phyloP scores from a whole-genome alignment of 2,113 vertebrate species.

The Oreocharis arfaki region DNA sequence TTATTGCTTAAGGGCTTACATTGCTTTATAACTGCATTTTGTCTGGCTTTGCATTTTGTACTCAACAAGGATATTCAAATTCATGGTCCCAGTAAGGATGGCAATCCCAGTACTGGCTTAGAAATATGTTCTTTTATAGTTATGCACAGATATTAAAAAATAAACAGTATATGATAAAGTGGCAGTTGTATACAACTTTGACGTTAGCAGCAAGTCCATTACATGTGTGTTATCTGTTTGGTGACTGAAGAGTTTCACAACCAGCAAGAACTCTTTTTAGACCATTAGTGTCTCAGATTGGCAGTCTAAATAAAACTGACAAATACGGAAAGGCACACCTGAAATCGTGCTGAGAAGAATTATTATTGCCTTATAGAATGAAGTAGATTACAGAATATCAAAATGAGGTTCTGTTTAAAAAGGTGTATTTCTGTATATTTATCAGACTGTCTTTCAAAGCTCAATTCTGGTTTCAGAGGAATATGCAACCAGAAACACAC shows the following conservation, averaged over 20 bases:
- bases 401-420: not conserved
- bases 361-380: not conserved
- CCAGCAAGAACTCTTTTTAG: not conserved
- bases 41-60: conserved; percentile 63
- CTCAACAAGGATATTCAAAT: conserved; percentile 23
- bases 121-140: not conserved
- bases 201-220: not conserved
- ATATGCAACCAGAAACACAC: not conserved
- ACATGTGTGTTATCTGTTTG: not conserved
- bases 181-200: not conserved
- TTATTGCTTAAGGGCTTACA: conserved; percentile 65
- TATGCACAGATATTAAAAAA: not conserved
- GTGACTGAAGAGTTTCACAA: not conserved
- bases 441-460: not conserved
- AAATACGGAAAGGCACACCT: not conserved
- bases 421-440: not conserved
- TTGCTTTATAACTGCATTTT: conserved; percentile 58
- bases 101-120: not conserved
- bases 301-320: not conserved
- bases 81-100: not conserved
- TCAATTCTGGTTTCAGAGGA: not conserved
- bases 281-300: not conserved
- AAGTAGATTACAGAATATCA: not conserved
- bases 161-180: not conserved
- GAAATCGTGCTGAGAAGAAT: not conserved